Evolutionary conservation across 2,113 vertebrate species (phyloP), one percentile per base, ranked within the genome.

Genomic region (Egretta garzetta): DNA sequence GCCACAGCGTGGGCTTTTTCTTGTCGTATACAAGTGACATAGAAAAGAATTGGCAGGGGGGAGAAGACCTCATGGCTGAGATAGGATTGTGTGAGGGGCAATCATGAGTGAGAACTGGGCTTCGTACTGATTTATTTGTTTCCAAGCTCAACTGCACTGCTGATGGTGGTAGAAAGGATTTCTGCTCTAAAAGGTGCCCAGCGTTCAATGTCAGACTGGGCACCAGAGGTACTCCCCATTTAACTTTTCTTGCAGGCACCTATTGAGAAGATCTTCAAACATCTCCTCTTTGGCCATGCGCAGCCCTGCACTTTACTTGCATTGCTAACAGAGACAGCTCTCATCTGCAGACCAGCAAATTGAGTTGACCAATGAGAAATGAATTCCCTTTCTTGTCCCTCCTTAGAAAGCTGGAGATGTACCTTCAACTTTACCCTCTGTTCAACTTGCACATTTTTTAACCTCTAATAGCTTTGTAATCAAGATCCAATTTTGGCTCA

Each of bases 401-500:
- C 49, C 71, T 90, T 56, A 27, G 35, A 92, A 80, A 91, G 47
- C 47, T 41, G 50, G 41, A 70, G 23, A n/a, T 80, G 52, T 63
- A 41, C n/a, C 59, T 89, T 88, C 73, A 74, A 26, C 72, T 59
- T 18, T 33, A 70, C 30, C 23, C 26, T 77, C 47, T 83, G 47
- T 86, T 85, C 81, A 83, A 10, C 30, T 80, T 67, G 28, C 35
- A n/a, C 20, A 13, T 60, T 59, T 83, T 90, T 76, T 17, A 80
- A 70, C 59, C 30, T 82, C 73, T 87, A 59, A 80, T 35, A 95
- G 88, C 55, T 93, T 87, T 92, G 17, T 73, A 93, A 95, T 86
- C 77, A 91, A 76, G 53, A 89, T 66, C 49, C n/a, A 73, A 3
- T 91, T 94, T 90, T 75, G 82, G 15, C 32, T 92, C 21, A 67